These are phyloP conservation scores for Tragelaphus imberbis DNA, from an alignment of 2,113 vertebrate species.

Conservation along the genomic window DNA sequence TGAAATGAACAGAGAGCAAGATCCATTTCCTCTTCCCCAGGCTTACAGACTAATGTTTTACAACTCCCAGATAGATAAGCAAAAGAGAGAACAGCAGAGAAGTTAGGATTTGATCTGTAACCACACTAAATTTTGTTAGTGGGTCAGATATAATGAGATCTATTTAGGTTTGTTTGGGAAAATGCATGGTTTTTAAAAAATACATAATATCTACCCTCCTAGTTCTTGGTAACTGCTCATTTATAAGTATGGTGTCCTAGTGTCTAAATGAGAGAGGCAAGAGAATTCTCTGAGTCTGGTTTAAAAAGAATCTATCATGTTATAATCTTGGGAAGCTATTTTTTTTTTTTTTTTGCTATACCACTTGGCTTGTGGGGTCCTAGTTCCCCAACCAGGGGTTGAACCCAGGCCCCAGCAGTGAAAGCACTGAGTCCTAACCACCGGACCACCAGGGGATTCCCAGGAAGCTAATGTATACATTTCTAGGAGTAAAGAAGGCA, in stretches of 20 bases:
- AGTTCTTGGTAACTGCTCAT: neutral
- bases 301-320: neutral
- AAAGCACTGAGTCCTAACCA: neutral
- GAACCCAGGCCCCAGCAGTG: neutral
- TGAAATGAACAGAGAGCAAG: neutral
- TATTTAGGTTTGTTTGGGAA: neutral
- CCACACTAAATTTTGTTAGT: neutral
- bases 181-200: neutral
- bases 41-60: neutral
- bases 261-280: neutral
- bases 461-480: constrained; percentile 2
- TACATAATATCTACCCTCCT: neutral
- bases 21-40: neutral
- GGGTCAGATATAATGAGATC: neutral
- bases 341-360: neutral
- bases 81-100: neutral
- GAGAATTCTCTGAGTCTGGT: constrained; percentile 17
- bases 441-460: neutral
- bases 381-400: neutral
- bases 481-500: neutral
- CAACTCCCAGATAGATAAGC: neutral
- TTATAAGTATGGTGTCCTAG: neutral
- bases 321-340: neutral
- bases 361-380: neutral
- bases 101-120: neutral